Percentiles rank a stretch among this genome's conserved stretches.
These are phyloP conservation scores for Rhabdornis inornatus DNA, from an alignment of 2,113 vertebrate genomes.

Conservation along the genomic window DNA sequence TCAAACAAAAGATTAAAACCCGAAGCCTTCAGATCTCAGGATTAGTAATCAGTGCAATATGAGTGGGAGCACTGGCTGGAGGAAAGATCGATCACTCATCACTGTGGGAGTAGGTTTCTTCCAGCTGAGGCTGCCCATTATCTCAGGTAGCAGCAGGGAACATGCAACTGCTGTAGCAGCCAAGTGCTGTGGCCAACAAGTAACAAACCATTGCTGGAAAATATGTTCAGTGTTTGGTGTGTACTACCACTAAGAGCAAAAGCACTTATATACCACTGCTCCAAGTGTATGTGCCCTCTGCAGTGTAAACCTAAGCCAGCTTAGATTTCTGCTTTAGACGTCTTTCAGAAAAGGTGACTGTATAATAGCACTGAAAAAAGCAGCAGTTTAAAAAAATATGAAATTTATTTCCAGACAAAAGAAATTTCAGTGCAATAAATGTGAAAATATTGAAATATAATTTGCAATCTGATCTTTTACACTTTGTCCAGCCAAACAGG, in stretches of 20 bases:
- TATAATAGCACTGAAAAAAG: neutral
- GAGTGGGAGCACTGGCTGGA: neutral
- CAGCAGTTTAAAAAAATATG: neutral
- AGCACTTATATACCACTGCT: neutral
- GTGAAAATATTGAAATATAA: neutral
- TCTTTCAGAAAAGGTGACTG: neutral
- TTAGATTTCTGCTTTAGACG: neutral
- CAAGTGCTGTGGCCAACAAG: neutral
- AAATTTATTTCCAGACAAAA: neutral
- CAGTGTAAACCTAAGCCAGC: neutral
- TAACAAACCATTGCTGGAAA: neutral
- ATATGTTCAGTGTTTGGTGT: neutral
- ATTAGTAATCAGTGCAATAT: neutral
- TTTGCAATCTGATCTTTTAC: neutral
- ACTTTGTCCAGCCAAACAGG: neutral
- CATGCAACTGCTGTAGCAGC: neutral
- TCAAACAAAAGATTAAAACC: neutral
- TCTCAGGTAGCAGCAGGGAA: neutral
- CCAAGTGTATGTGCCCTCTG: neutral
- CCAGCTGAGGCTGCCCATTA: neutral
- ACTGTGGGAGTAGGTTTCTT: neutral
- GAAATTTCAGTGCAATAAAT: neutral
- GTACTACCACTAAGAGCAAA: neutral
- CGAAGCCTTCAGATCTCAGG: neutral
- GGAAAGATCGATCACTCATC: accelerated